phyloP scores from a whole-genome alignment of 2,888 invertebrate species.

The Galerucella pusilla region DNA sequence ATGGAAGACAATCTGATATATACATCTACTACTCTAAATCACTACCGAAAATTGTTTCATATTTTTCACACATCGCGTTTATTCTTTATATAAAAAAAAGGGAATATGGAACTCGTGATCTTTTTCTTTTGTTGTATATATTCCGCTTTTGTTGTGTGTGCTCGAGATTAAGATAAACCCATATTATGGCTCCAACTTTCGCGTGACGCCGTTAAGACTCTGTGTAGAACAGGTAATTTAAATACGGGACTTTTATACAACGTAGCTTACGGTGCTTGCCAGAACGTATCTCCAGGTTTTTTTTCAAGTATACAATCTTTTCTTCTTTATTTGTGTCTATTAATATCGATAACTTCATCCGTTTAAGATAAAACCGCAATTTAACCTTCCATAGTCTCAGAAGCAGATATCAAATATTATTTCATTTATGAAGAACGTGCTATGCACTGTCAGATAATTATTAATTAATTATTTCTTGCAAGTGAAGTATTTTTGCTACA shows the following conservation, averaged over 20 bases:
- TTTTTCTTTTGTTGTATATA: constrained; percentile 17
- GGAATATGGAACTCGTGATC: constrained; percentile 17
- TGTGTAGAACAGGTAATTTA: neutral
- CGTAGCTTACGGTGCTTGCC: neutral
- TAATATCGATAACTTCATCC: too few species aligned
- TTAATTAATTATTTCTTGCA: too few species aligned
- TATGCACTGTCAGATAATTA: too few species aligned
- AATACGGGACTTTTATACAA: neutral
- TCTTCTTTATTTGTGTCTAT: too few species aligned
- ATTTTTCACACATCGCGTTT: constrained; percentile 10
- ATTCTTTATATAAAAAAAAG: constrained; percentile 8
- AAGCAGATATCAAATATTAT: too few species aligned
- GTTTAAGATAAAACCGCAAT: too few species aligned
- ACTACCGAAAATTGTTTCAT: constrained; percentile 13
- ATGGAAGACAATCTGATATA: constrained; percentile 3
- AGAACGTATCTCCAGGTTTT: neutral
- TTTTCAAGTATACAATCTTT: neutral
- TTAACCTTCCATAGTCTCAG: too few species aligned
- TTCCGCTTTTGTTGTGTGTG: constrained; percentile 23
- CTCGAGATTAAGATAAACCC: constrained; percentile 29
- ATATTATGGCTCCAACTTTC: constrained; percentile 28
- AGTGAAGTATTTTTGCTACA: too few species aligned
- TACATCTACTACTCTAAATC: constrained; percentile 6
- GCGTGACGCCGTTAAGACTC: neutral
- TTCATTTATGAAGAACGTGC: too few species aligned